These are phyloP conservation scores for Centruroides sculpturatus DNA, from an alignment of 1,140 invertebrate genomes.

Conservation along the genomic window DNA sequence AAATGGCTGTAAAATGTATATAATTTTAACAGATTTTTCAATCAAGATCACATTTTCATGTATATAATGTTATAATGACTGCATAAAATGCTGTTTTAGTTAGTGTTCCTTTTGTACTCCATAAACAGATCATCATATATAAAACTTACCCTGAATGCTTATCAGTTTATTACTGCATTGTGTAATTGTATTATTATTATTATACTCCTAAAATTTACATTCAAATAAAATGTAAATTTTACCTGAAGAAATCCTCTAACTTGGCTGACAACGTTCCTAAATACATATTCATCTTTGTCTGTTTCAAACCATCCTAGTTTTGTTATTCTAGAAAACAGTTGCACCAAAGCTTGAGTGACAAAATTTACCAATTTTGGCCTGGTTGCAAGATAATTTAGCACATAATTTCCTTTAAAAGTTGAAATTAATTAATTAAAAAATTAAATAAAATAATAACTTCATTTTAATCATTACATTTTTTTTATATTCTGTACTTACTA, in stretches of 20 bases:
- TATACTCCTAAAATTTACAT: background rate
- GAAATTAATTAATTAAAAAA: slow-evolving; percentile 5
- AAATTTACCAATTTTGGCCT: slow-evolving; percentile 79
- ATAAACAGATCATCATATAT: too few species aligned
- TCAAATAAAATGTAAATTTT: slow-evolving; percentile 11
- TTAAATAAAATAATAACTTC: background rate
- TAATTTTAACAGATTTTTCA: too few species aligned
- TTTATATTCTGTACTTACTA: slow-evolving; percentile 31
- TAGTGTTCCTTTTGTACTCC: too few species aligned
- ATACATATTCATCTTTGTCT: slow-evolving; percentile 74
- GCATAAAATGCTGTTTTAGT: too few species aligned
- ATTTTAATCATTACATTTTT: background rate
- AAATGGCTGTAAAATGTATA: too few species aligned
- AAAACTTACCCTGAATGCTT: too few species aligned
- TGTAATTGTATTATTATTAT: too few species aligned
- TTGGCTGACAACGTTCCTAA: slow-evolving; percentile 84
- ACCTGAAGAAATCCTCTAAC: slow-evolving; percentile 89
- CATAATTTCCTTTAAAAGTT: slow-evolving; percentile 64
- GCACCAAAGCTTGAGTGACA: slow-evolving; percentile 81
- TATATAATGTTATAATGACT: too few species aligned
- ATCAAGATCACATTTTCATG: too few species aligned
- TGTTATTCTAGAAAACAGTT: slow-evolving; percentile 83
- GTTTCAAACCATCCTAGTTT: slow-evolving; percentile 94
- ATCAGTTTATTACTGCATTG: too few species aligned
- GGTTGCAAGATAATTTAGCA: slow-evolving; percentile 88